Evolutionary conservation across 2,888 invertebrate species (phyloP).

Genomic region (Clunio marinus): DNA sequence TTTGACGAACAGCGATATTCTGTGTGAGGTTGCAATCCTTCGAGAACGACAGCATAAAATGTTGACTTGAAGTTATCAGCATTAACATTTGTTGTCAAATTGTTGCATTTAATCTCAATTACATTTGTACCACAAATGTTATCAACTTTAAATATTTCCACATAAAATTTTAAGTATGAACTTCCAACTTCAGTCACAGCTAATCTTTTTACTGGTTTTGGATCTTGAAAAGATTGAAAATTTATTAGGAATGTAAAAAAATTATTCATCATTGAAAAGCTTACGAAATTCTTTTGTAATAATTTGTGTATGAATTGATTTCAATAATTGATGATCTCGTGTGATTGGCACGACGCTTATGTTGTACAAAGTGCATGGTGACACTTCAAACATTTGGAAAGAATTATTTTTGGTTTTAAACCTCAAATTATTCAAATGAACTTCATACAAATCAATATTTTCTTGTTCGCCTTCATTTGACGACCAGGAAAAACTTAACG

Average conservation of each 20-base stretch:
- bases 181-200: background rate
- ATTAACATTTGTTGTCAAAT: background rate
- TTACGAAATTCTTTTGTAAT: slow-evolving; percentile 1
- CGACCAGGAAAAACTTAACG: background rate
- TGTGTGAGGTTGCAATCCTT: background rate
- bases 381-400: background rate
- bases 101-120: slow-evolving; percentile 2
- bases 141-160: background rate
- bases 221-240: background rate
- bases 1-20: background rate
- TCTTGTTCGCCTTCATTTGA: background rate
- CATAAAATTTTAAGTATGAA: background rate
- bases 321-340: background rate
- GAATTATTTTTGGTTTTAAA: background rate
- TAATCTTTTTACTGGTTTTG: background rate
- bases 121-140: background rate
- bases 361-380: background rate
- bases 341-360: background rate
- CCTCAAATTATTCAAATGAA: background rate
- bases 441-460: slow-evolving; percentile 11
- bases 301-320: too few species aligned
- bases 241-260: background rate
- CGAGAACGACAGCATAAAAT: background rate
- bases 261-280: background rate
- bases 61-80: background rate